Evolutionary conservation across 2,888 invertebrate genomes (phyloP).

Genomic region (Epsilonema sp.): DNA sequence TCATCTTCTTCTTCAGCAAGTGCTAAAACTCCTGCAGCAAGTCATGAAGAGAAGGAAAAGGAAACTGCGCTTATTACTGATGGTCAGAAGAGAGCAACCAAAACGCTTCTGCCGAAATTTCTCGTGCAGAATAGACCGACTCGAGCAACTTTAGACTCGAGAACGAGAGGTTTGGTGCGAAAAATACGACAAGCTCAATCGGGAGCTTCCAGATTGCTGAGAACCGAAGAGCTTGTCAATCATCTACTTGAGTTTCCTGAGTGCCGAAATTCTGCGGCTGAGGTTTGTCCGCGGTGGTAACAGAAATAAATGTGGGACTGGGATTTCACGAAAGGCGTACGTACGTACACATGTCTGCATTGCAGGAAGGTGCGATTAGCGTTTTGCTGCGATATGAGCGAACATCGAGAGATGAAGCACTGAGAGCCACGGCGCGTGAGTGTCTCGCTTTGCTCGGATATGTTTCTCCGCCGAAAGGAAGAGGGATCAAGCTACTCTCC

Average conservation of each 20-base stretch:
- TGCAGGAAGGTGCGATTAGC: not conserved
- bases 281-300: not conserved
- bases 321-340: no score
- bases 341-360: no score
- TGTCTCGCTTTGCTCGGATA: constrained; percentile 52
- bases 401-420: constrained; percentile 11
- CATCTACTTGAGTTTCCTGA: constrained; percentile 56
- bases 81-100: no score
- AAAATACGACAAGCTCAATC: not conserved
- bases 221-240: constrained; percentile 47
- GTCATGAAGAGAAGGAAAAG: no score
- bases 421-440: constrained; percentile 25
- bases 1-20: no score
- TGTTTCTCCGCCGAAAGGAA: constrained; percentile 45
- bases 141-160: not conserved
- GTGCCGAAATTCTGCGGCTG: constrained; percentile 1
- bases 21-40: no score
- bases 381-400: not conserved
- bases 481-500: constrained; percentile 56
- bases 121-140: no score
- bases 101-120: no score
- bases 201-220: constrained; percentile 37
- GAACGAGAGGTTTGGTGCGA: not conserved
- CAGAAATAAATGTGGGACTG: not conserved
- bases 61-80: no score